Conservation (phyloP, 2,888 invertebrate species). For the Nomada ferruginata region DNA sequence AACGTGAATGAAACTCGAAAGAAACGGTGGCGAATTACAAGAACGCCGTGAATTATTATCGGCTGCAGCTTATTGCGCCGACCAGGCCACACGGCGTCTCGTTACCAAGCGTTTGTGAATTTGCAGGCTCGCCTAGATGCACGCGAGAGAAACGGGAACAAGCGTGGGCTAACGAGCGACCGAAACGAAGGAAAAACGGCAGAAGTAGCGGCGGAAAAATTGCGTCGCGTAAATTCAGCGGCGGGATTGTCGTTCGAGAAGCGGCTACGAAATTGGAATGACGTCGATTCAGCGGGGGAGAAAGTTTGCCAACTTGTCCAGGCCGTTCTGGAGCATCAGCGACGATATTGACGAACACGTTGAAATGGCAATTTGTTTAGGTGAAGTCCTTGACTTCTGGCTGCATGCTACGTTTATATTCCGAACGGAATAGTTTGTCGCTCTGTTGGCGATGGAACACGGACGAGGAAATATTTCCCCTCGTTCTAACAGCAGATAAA, state of each 20-base stretch:
- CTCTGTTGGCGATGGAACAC: too few species aligned
- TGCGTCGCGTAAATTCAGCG: slow-evolving; percentile 23
- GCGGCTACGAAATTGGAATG: slow-evolving; percentile 10
- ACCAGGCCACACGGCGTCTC: slow-evolving; percentile 57
- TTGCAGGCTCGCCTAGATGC: slow-evolving; percentile 53
- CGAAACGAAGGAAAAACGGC: slow-evolving; percentile 18
- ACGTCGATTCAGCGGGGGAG: slow-evolving; percentile 19
- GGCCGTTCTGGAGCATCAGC: neutral
- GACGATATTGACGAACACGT: neutral
- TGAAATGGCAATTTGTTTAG: neutral
- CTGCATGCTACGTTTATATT: too few species aligned
- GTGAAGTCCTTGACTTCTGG: neutral
- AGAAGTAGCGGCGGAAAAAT: slow-evolving; percentile 34
- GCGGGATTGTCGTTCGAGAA: slow-evolving; percentile 16
- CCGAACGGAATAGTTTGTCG: too few species aligned
- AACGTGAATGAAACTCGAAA: slow-evolving; percentile 18
- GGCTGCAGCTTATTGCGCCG: slow-evolving; percentile 67
- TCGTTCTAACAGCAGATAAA: neutral
- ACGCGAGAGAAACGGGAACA: slow-evolving; percentile 58
- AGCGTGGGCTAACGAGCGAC: slow-evolving; percentile 65
- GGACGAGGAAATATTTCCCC: too few species aligned
- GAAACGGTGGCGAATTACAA: slow-evolving; percentile 46
- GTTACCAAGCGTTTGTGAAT: slow-evolving; percentile 62
- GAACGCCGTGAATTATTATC: slow-evolving; percentile 61
- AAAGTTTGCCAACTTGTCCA: slow-evolving; percentile 1